phyloP scores from a whole-genome alignment of 2,113 vertebrate species.

The Sceloporus undulatus region DNA sequence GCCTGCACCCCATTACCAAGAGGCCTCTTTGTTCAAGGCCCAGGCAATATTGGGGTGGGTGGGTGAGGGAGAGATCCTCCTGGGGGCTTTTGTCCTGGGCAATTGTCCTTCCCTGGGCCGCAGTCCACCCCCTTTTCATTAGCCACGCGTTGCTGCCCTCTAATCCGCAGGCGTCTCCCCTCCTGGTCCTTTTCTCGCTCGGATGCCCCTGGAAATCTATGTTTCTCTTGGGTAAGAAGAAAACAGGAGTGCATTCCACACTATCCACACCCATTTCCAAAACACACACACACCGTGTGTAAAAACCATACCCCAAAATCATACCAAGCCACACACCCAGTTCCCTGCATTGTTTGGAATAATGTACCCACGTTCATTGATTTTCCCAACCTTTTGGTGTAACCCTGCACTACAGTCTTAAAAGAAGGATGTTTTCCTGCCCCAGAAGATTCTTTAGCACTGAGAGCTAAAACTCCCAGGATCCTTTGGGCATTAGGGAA shows the following conservation, averaged over 20 bases:
- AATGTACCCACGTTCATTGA: too few relatives aligned
- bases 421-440: background rate
- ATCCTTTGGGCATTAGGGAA: background rate
- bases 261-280: too few relatives aligned
- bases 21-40: background rate
- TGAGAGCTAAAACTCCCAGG: background rate
- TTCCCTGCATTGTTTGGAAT: too few relatives aligned
- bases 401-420: background rate
- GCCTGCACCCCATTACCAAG: too few relatives aligned
- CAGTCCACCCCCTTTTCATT: background rate
- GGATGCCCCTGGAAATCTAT: background rate
- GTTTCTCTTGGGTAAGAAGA: background rate
- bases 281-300: too few relatives aligned
- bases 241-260: background rate
- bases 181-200: background rate
- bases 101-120: background rate
- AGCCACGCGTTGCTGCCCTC: slow-evolving; percentile 16
- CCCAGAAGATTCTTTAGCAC: background rate
- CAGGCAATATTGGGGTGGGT: background rate
- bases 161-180: background rate
- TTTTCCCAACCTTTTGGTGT: too few relatives aligned
- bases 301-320: too few relatives aligned
- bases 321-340: too few relatives aligned
- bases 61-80: background rate
- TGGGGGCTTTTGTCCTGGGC: background rate